Evolutionary conservation across 2,113 vertebrate species (phyloP).

Genomic region (Myotis davidii): DNA sequence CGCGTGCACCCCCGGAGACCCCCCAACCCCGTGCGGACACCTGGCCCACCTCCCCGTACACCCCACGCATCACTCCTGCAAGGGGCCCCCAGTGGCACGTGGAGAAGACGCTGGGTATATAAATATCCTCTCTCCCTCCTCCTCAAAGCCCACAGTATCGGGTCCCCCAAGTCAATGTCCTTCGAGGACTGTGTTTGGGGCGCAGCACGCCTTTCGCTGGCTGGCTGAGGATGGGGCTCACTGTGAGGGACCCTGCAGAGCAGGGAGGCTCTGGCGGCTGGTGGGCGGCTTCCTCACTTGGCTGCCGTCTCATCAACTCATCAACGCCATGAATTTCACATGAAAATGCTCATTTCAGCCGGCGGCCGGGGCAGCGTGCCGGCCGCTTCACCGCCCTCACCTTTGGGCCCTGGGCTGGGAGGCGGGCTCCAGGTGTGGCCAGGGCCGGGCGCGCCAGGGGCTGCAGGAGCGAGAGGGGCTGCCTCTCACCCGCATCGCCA

Average conservation of each 20-base stretch:
- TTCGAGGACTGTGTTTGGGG: background rate
- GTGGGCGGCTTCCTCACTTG: background rate
- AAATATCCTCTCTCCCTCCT: slow-evolving; percentile 51
- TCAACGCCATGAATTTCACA: background rate
- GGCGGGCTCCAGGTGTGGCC: slow-evolving; percentile 45
- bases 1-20: background rate
- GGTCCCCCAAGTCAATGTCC: slow-evolving; percentile 40
- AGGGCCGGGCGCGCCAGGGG: slow-evolving; percentile 12
- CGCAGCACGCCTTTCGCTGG: background rate
- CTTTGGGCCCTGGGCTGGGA: slow-evolving; percentile 32
- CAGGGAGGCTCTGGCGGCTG: background rate
- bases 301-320: background rate
- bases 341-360: slow-evolving; percentile 50
- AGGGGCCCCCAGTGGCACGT: background rate
- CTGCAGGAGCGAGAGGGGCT: background rate
- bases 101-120: background rate
- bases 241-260: slow-evolving; percentile 62
- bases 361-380: background rate
- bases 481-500: slow-evolving; percentile 10
- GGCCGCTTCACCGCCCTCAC: slow-evolving; percentile 23
- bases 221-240: slow-evolving; percentile 9
- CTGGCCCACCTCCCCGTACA: too few relatives aligned
- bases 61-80: background rate
- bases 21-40: background rate
- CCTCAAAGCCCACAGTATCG: slow-evolving; percentile 22